phyloP scores from a whole-genome alignment of 2,797 vertebrate genomes.

The Falco cherrug region DNA sequence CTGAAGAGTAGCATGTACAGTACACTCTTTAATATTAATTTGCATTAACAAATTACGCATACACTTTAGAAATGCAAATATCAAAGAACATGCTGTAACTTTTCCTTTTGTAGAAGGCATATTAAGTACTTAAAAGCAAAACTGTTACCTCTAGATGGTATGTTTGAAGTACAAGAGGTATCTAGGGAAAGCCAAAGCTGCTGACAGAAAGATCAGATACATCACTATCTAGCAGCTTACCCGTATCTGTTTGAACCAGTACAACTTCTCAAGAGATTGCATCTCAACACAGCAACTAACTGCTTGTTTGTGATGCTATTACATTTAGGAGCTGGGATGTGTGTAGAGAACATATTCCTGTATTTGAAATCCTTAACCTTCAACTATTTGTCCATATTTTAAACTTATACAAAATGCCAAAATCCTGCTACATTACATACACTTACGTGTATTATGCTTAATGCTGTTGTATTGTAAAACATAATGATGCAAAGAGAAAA shows the following conservation, averaged over 20 bases:
- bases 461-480: not conserved
- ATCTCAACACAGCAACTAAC: not conserved
- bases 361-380: not conserved
- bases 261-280: not conserved
- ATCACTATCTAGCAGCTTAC: too few relatives aligned
- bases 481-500: not conserved
- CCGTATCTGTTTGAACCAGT: not conserved
- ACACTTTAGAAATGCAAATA: not conserved
- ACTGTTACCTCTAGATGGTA: not conserved
- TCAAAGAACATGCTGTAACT: not conserved
- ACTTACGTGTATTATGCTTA: not conserved
- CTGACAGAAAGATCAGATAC: not conserved
- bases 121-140: not conserved
- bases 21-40: not conserved
- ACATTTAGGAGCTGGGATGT: accelerated
- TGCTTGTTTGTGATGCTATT: not conserved
- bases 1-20: accelerated
- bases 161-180: not conserved
- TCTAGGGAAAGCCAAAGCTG: not conserved
- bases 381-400: not conserved
- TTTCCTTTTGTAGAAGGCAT: not conserved
- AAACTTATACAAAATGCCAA: not conserved
- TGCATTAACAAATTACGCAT: not conserved
- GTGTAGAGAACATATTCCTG: not conserved
- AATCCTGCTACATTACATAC: not conserved